Conservation (phyloP, 1,140 invertebrate species). For the Phymorhynchus buccinoides region DNA sequence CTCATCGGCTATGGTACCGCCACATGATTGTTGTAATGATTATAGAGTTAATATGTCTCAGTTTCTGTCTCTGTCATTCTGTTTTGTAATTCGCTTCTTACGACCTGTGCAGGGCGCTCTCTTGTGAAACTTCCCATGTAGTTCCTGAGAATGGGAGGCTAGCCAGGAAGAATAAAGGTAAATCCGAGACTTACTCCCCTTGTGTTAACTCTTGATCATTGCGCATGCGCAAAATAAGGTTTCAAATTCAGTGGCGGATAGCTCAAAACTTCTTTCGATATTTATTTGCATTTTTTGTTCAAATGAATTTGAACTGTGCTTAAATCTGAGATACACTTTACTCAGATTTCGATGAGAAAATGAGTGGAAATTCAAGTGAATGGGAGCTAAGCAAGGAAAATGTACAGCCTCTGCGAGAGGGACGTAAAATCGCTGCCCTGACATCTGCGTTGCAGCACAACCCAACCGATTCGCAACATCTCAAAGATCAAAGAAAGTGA, state of each 20-base stretch:
- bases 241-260: constrained; percentile 8
- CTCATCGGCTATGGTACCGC: background rate
- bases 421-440: constrained; percentile 77
- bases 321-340: no score
- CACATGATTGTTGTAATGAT: background rate
- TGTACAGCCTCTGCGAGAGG: constrained; percentile 89
- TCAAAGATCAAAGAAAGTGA: constrained; percentile 55
- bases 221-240: constrained; percentile 39
- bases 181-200: background rate
- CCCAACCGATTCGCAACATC: constrained; percentile 41
- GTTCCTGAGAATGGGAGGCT: no score
- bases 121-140: no score
- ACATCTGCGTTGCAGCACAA: constrained; percentile 62
- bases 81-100: no score
- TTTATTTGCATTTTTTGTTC: background rate
- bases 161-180: background rate
- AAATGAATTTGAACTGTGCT: no score
- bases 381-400: constrained; percentile 87
- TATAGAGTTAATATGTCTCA: background rate
- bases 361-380: constrained; percentile 47
- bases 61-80: background rate
- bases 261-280: background rate
- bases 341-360: background rate
- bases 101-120: background rate
- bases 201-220: background rate